phyloP scores from a whole-genome alignment of 2,888 invertebrate species.

The Tridacna crocea region DNA sequence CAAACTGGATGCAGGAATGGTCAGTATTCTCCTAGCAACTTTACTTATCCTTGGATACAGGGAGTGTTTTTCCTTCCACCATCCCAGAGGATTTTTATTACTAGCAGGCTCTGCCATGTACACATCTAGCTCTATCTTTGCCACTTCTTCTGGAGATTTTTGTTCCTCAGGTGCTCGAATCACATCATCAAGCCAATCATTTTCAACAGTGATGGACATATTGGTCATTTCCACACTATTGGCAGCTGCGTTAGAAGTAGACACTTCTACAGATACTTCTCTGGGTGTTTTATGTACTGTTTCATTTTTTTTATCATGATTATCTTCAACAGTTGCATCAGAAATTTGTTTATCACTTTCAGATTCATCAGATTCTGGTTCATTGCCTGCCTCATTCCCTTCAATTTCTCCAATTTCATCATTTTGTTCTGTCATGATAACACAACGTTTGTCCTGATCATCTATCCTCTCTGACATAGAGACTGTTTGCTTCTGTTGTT shows the following conservation, averaged over 20 bases:
- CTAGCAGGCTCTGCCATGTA: slow-evolving; percentile 58
- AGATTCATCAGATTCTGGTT: slow-evolving; percentile 6
- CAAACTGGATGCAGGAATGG: slow-evolving; percentile 56
- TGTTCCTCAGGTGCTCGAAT: slow-evolving; percentile 48
- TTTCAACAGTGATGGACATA: slow-evolving; percentile 45
- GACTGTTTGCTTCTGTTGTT: slow-evolving; percentile 33
- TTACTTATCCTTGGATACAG: slow-evolving; percentile 50
- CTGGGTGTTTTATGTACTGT: neutral
- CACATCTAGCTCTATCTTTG: slow-evolving; percentile 58
- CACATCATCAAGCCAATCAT: slow-evolving; percentile 63
- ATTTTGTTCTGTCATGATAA: slow-evolving; percentile 18
- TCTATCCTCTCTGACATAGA: slow-evolving; percentile 47
- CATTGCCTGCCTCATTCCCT: neutral
- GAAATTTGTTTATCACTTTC: slow-evolving; percentile 5
- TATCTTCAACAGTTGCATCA: neutral
- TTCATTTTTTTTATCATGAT: neutral
- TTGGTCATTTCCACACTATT: slow-evolving; percentile 8
- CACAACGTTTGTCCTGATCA: slow-evolving; percentile 35
- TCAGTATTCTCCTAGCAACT: slow-evolving; percentile 47
- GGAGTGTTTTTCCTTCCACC: slow-evolving; percentile 56
- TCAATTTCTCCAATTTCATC: neutral
- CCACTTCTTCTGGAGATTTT: slow-evolving; percentile 51
- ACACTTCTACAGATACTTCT: neutral
- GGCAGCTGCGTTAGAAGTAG: neutral
- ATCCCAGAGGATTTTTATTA: slow-evolving; percentile 41